Base-by-base conservation (phyloP, 2,113 vertebrate genomes). In the Ciconia stormi region DNA sequence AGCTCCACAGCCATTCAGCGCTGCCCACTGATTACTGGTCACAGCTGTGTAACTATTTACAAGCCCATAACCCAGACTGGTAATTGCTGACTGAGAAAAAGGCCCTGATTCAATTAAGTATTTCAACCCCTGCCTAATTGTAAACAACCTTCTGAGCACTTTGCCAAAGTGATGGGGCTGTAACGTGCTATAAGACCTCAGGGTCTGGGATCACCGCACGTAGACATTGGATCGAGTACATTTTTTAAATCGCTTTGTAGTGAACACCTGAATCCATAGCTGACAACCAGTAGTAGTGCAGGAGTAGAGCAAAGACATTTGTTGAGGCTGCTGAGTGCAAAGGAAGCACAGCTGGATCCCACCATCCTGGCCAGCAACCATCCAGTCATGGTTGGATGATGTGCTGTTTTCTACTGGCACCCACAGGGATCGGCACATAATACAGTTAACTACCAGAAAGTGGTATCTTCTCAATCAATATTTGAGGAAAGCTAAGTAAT, bases 221-320 rank as follows among this genome's bases (percentile, higher is more conserved):
- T 0, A 29, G 70, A 15, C 9, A 5, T 5, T 22, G 62, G 72
- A 40, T 40, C 2, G 1, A 44, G 55, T 11, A 25, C 10, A 1
- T 30, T 50, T 17, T 14, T 42, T 40, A 20, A 42, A 67, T 27
- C 49, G 6, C 42, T 80, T 49, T 10, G 6, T 36, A 7, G 21
- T 27, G 32, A 67, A 20, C 16, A 4, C 18, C 74, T 21, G 70
- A 20, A 79, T 58, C 52, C 42, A 5, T 9, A 36, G 47, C 13
- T 55, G 44, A 65, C 44, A 56, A 71, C 16, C 61, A 5, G 29
- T 8, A 67, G 53, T 20, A 23, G 61, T 4, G 11, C 42, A n/a
- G 14, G 40, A 59, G 40, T 4, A 59, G 46, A 50, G 56, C 2
- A 0, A 53, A 76, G 36, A 14, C 0, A 0, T 49, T 67, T 40